phyloP scores from a whole-genome alignment of 2,113 vertebrate genomes.

The Salvelinus alpinus region DNA sequence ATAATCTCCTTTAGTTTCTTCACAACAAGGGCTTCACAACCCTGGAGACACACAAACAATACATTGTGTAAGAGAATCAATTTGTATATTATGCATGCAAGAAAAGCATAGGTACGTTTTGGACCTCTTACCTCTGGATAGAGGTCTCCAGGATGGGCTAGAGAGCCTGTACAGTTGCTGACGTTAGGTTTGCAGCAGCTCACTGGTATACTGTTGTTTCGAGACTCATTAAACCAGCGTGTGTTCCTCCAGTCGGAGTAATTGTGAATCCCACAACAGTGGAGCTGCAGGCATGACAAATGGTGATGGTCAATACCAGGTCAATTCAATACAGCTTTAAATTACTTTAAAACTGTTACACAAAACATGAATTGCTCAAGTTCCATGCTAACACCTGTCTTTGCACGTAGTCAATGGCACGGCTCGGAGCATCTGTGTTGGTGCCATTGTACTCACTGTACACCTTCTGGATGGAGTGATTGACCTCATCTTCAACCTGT shows the following conservation, averaged over 20 bases:
- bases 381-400: constrained; percentile 75
- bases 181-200: constrained; percentile 82
- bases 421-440: constrained; percentile 82
- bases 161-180: constrained; percentile 82
- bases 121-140: constrained; percentile 80
- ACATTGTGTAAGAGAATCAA: background rate
- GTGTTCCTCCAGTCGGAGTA: constrained; percentile 85
- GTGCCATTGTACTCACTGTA: constrained; percentile 85
- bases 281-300: constrained; percentile 65
- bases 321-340: background rate
- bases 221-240: constrained; percentile 83
- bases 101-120: background rate
- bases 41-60: constrained; percentile 65
- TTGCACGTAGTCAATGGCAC: constrained; percentile 88
- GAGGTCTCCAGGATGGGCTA: constrained; percentile 78
- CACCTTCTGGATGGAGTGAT: constrained; percentile 81
- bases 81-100: background rate
- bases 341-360: background rate
- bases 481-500: constrained; percentile 85
- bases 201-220: constrained; percentile 85
- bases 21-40: constrained; percentile 84
- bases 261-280: constrained; percentile 85
- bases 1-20: constrained; percentile 88
- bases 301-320: background rate
- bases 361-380: background rate